phyloP scores from a whole-genome alignment of 92 coral and sea anemone species.

The Epizoanthus illoricatus region DNA sequence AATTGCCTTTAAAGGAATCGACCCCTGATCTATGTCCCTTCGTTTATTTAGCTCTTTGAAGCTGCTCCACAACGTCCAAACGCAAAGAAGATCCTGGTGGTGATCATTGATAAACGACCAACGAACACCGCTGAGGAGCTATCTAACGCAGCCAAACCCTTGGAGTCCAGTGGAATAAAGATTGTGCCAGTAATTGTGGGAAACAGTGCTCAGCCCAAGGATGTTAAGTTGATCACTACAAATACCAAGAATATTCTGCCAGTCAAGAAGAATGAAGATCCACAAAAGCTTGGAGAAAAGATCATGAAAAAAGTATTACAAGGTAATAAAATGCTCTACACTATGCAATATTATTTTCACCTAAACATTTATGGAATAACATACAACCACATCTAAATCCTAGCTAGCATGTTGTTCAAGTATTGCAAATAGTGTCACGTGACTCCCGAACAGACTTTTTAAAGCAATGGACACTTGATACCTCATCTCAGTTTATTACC shows the following conservation, averaged over 20 bases:
- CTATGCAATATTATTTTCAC: no score
- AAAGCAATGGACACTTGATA: no score
- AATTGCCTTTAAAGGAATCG: no score
- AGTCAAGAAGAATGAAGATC: conserved; percentile 10
- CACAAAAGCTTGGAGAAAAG: conserved; percentile 18
- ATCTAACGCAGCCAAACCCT: conserved; percentile 29
- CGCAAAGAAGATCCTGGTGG: conserved; percentile 8
- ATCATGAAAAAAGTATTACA: conserved; percentile 21
- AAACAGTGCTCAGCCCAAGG: conserved; percentile 8
- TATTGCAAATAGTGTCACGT: no score
- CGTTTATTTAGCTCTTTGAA: conserved; percentile 6
- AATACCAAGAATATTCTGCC: conserved; percentile 23
- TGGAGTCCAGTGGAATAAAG: conserved; percentile 18
- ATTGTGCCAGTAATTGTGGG: conserved; percentile 22
- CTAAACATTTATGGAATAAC: no score
- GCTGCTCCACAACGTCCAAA: conserved; percentile 28
- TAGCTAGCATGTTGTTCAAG: no score
- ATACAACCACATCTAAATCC: no score
- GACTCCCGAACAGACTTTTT: no score
- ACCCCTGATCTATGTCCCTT: no score
- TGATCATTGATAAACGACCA: conserved; percentile 31
- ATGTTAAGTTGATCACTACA: conserved; percentile 13
- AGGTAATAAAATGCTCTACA: conserved; percentile 1
- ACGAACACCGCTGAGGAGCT: conserved; percentile 28
- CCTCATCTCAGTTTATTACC: no score